Evolutionary conservation across 2,797 vertebrate species (phyloP), one percentile per base, ranked within the genome.

Genomic region (Oceanodroma leucorhoa): DNA sequence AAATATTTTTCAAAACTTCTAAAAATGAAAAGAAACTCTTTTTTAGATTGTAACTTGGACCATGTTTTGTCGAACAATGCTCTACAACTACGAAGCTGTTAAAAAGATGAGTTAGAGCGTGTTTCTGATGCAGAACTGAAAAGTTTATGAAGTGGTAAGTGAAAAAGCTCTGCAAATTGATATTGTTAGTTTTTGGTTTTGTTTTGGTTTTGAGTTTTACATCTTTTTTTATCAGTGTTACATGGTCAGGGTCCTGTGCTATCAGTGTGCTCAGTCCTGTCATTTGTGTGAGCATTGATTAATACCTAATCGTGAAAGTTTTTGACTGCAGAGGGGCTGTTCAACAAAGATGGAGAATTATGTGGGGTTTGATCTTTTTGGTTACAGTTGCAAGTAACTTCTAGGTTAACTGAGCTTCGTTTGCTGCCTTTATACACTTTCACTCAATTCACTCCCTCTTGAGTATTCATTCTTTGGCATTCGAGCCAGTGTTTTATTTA

Each of bases 1-100:
- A 88, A 91, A 83, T 87, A 67, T 57, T 93, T 94, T 83, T 83
- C 50, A 92, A 69, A 88, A 81, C n/a, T 87, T 86, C 76, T 83
- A 69, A 89, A 94, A 95, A 83, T 61, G 24, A 94, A 46, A 66
- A 82, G 43, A 80, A 84, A 20, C 29, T 38, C 18, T 54, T 69
- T 78, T 87, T 92, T 85, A 92, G 83, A 48, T 67, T 80, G 60
- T 38, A 75, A 30, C 32, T 93, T 89, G 75, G 71, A 72, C 90
- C 32, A 5, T 36, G 30, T 41, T 94, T 94, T 72, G 62, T 89
- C 72, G 45, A 61, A 64, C 22, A 40, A 70, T 46, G 20, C 61
- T 64, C 48, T 54, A 30, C 65, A 58, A 11, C 57, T 57, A 18
- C 41, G 71, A 77, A 57, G 58, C 75, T 93, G 83, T 67, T 67